phyloP scores from a whole-genome alignment of 2,888 invertebrate species.

The Andrena trimmerana region DNA sequence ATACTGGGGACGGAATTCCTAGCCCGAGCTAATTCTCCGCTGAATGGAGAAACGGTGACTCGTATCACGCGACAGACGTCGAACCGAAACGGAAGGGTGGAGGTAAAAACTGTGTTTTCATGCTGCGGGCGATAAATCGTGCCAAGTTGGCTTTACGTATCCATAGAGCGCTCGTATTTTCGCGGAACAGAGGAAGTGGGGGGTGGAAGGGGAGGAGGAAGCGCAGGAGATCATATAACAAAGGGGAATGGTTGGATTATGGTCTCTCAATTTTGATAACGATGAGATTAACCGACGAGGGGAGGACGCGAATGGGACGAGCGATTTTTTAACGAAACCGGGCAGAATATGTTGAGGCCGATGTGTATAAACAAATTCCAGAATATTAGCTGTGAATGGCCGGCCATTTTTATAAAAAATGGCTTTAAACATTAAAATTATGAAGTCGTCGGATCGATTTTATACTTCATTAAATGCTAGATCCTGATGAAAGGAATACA shows the following conservation, averaged over 20 bases:
- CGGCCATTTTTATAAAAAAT: no score
- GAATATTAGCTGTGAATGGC: no score
- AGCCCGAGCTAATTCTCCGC: not conserved
- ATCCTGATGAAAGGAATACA: no score
- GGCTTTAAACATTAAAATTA: no score
- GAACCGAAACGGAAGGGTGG: slow-evolving; percentile 1
- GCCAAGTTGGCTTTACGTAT: slow-evolving; percentile 19
- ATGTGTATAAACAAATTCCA: no score
- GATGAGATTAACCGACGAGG: no score
- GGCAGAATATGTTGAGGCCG: no score
- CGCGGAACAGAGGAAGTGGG: not conserved
- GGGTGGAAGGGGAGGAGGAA: no score
- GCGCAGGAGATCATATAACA: not conserved
- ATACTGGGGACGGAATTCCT: not conserved
- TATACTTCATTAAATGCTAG: no score
- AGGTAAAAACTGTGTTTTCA: slow-evolving; percentile 33
- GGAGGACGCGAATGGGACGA: no score
- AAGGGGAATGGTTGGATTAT: not conserved
- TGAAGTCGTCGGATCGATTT: no score
- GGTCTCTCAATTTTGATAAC: not conserved
- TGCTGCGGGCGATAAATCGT: slow-evolving; percentile 24
- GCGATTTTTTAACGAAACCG: no score
- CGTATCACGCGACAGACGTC: slow-evolving; percentile 12
- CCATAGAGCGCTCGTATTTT: slow-evolving; percentile 8
- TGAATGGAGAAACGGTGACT: not conserved